phyloP scores from a whole-genome alignment of 2,113 vertebrate genomes.

The Oophaga pumilio region DNA sequence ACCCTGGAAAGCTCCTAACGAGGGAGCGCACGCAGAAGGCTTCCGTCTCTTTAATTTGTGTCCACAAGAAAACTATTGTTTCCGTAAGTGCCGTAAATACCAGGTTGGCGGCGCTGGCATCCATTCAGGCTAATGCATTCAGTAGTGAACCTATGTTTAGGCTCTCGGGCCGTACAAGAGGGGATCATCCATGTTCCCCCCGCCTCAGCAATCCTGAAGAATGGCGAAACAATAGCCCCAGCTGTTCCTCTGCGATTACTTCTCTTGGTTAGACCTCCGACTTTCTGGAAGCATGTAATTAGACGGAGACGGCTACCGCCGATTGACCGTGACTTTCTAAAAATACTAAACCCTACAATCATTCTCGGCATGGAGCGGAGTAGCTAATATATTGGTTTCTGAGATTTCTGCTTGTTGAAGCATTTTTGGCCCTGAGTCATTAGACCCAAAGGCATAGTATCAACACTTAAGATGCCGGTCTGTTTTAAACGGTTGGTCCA shows the following conservation, averaged over 20 bases:
- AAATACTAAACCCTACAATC: constrained; percentile 51
- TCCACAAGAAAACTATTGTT: constrained; percentile 29
- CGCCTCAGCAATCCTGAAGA: constrained; percentile 34
- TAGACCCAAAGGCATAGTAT: not conserved
- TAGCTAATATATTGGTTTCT: not conserved
- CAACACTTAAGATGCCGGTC: not conserved
- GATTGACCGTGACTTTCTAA: constrained; percentile 45
- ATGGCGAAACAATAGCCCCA: constrained; percentile 39
- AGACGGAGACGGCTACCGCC: constrained; percentile 25
- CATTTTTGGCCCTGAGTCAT: not conserved
- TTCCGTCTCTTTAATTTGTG: constrained; percentile 38
- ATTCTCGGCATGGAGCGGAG: not conserved
- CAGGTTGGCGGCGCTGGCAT: not conserved
- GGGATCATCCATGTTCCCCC: constrained; percentile 16
- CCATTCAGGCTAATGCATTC: constrained; percentile 37
- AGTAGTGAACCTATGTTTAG: constrained; percentile 44
- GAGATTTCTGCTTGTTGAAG: not conserved
- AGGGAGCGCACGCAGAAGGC: not conserved
- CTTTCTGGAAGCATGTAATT: constrained; percentile 34
- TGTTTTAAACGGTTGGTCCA: not conserved
- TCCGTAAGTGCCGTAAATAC: constrained; percentile 34
- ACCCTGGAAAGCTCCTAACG: not conserved
- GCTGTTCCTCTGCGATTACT: constrained; percentile 23
- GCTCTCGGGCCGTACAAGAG: constrained; percentile 27
- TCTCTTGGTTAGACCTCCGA: constrained; percentile 17